Evolutionary conservation across 2,113 vertebrate genomes (phyloP).

Genomic region (Cyprinus carpio): DNA sequence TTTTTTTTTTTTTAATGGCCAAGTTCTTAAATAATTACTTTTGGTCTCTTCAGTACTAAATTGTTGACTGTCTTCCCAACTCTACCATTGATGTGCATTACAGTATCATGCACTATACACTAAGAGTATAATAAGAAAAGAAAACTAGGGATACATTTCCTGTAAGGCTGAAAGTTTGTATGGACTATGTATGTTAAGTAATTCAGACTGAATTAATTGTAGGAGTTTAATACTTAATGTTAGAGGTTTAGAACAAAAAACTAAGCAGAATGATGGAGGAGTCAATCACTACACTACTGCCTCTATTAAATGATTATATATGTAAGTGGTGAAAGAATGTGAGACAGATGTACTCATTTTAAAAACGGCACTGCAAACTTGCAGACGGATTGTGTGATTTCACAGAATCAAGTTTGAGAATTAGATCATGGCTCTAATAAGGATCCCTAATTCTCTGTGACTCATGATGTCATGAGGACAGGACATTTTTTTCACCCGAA

Average conservation of each 20-base stretch:
- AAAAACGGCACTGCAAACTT: not conserved
- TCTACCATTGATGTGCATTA: not conserved
- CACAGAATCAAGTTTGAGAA: conserved; percentile 26
- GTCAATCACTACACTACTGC: not conserved
- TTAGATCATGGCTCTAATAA: conserved; percentile 30
- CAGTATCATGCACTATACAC: not conserved
- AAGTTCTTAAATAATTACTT: not conserved
- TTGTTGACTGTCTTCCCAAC: not conserved
- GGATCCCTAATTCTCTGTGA: conserved; percentile 20
- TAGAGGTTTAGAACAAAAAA: not conserved
- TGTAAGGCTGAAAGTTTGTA: not conserved
- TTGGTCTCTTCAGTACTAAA: not conserved
- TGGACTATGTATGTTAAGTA: not conserved
- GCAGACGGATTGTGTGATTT: conserved; percentile 23
- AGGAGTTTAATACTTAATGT: not conserved
- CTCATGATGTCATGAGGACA: not conserved
- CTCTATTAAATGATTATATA: not conserved
- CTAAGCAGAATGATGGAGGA: not conserved
- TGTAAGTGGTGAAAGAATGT: not conserved
- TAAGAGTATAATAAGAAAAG: not conserved
- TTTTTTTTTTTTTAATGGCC: not conserved
- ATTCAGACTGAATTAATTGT: not conserved
- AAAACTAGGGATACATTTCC: not conserved
- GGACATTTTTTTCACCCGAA: conserved; percentile 19
- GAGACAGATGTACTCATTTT: not conserved